Base-by-base conservation (phyloP, 2,113 vertebrate genomes). In the Clarias gariepinus region DNA sequence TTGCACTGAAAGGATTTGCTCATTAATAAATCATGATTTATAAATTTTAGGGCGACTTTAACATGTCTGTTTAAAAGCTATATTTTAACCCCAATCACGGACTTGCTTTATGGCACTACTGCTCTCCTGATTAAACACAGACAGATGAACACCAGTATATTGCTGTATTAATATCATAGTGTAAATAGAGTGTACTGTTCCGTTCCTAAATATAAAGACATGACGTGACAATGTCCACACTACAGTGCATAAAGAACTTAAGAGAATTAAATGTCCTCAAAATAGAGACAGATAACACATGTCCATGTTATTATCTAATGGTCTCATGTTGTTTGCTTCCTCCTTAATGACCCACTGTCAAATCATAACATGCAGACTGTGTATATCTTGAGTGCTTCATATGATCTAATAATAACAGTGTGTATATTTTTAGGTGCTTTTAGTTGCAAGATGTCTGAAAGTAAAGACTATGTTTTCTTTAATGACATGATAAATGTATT, bases 271-370 rank as follows among this genome's bases (percentile, higher is more conserved):
- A 33, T 3, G 10, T 80, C 28, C 30, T 80, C 58, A 41, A 81
- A 63, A 63, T 30, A 25, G 63, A 79, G 63, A 76, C 80, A 73
- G 73, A 84, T 87, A 73, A 85, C 83, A 82, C 71, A 84, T 86
- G 58, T 79, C 58, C 82, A 71, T 64, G 64, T 30, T 84, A 83
- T 84, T 78, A 61, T 63, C 60, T 57, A 87, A 82, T 52, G 33
- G 86, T 41, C 80, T 41, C 53, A 85, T 73, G n/a, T 41, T 82
- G 55, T 61, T 53, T 21, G 41, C 33, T 73, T 81, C 78, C 68
- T 30, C 78, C 30, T 57, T 53, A 81, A 52, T 60, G 68, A 60
- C 61, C 74, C 28, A 6, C 60, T 18, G 60, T 47, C 81, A 85
- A 47, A 47, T 61, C 57, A 52, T 76, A 84, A 60, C 53, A 58